These are phyloP conservation scores for Capreolus pygargus DNA, from an alignment of 2,113 vertebrate genomes.

Conservation along the genomic window DNA sequence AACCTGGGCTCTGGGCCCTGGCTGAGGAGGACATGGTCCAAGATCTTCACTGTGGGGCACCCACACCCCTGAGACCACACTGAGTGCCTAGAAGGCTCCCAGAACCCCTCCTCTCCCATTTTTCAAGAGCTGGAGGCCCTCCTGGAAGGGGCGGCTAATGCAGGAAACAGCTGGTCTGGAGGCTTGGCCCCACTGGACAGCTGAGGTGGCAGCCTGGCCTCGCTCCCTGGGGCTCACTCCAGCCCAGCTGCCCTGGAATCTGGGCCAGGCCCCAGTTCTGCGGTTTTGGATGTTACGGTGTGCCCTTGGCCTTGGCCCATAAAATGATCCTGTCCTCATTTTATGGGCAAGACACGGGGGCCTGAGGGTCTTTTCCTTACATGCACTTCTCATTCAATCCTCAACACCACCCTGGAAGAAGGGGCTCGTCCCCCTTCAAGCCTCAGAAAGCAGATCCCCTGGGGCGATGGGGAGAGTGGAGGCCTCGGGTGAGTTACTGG, in stretches of 20 bases:
- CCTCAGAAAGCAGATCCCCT: rapidly evolving
- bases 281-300: rapidly evolving
- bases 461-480: not conserved
- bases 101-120: not conserved
- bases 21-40: rapidly evolving
- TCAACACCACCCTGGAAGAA: not conserved
- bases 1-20: not conserved
- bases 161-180: not conserved
- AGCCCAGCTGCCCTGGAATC: not conserved
- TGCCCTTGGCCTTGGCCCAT: too few species aligned
- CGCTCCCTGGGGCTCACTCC: not conserved
- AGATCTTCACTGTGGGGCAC: not conserved
- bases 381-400: not conserved
- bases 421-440: not conserved
- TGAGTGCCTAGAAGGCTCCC: not conserved
- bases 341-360: not conserved
- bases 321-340: not conserved
- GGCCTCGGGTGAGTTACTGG: rapidly evolving
- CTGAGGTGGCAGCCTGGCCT: not conserved
- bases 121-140: not conserved
- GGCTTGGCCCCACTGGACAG: not conserved
- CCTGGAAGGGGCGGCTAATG: not conserved
- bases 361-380: too few species aligned
- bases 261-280: not conserved
- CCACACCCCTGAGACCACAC: not conserved